Evolutionary conservation across 2,888 invertebrate species (phyloP), one percentile per base, ranked within the genome.

Genomic region (Celastrina argiolus): DNA sequence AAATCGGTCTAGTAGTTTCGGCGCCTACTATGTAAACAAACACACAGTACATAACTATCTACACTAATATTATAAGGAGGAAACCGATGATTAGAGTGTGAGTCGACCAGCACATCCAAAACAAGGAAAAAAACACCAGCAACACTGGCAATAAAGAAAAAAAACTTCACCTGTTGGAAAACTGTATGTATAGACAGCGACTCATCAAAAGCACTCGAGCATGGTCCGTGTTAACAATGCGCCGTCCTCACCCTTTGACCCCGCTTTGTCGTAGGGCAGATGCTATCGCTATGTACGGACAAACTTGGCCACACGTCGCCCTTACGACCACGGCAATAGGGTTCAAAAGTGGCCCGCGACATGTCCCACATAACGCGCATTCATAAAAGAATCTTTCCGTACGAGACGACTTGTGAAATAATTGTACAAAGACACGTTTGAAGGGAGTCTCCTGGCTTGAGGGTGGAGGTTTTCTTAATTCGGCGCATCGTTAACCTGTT

Each of bases 161-260:
- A 69, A 69, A 76, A 66, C 68, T 69, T 68, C 67, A 74, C 74
- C 73, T 74, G 75, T 75, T 74, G 71, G 69, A 69, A 72, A 69
- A 72, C 68, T 64, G 67, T 71, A 70, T 70, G 67, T 70, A 67
- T 63, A 69, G 70, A 67, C 45, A 68, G 69, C 68, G 71, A 66
- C 80, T 85, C 87, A 86, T 85, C 83, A 85, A 85, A 85, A 83
- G 84, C 85, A 82, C 87, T 88, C 80, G 80, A 85, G 81, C 81
- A 79, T 80, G 84, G 83, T 82, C 84, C 85, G 84, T 83, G 87
- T 83, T 89, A 89, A 89, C 89, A 90, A 89, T 88, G 88, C 82
- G 79, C 79, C 26, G 56, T 77, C 83, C 81, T 75, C 81, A 81
- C 86, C 83, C 88, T 88, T 83, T 88, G 89, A 88, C 88, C 89